Base-by-base conservation (phyloP, 1,140 invertebrate genomes). In the Xylocopa sonorina region DNA sequence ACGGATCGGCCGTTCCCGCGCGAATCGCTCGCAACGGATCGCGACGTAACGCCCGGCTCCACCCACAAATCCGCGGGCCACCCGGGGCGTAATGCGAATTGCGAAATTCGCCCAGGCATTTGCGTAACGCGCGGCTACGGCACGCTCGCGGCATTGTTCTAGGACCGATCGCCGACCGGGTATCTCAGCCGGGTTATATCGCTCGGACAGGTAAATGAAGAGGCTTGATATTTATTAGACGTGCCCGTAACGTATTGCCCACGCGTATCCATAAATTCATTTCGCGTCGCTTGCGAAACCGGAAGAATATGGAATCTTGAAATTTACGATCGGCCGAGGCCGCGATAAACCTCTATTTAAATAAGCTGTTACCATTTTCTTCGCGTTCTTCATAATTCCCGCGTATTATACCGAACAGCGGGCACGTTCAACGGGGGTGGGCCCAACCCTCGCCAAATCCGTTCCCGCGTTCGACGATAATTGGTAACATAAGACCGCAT, bases 1-100 rank as follows among this genome's bases (percentile, higher is more conserved):
- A 84, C 72, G 64, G 79, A 84, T 84, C 83, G 84, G 71, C 83
- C 82, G 80, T 84, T 84, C 84, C 76, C 83, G 68, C 85, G 51
- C 50, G 68, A 83, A 46, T n/a, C n/a, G 29, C 77, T 24, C 41
- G 48, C 53, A 72, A 83, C 73, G 64, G 67, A 67, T 83, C 73
- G 57, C 66, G n/a, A 2, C 16, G 29, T 21, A 4, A n/a, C n/a
- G 24, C 50, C 53, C n/a, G 51, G 34, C 79, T 74, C 83, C 83
- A 85, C 79, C 83, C 83, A 85, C 82, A 68, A 82, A 64, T 73
- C 69, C 16, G 41, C 50, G n/a, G n/a, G n/a, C n/a, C n/a, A 12
- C 21, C 29, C 43, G n/a, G 53, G 14, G 34, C 67, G 53, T 62
- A 50, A 51, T 27, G 41, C 41, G 66, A 29, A 84, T 84, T 84